Evolutionary conservation across 2,113 vertebrate species (phyloP), one percentile per base, ranked within the genome.

Genomic region (Urocitellus parryii): DNA sequence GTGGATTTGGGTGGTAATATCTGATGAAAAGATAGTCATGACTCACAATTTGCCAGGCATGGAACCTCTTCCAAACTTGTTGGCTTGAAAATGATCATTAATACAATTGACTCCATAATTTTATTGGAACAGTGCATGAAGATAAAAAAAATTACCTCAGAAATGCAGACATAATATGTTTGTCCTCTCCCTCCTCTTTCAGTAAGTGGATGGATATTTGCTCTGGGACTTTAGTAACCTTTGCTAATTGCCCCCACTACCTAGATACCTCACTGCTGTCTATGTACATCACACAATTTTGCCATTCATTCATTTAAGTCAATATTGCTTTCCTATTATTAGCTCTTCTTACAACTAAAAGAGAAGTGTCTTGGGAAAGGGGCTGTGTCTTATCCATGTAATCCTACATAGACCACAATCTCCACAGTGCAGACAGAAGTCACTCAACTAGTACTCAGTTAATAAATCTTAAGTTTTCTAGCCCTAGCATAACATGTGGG

Each of bases 381-480:
- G 51, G 5, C 22, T 56, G 5, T 63, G 18, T 90, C 32, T 74
- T 92, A 78, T 56, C 45, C 18, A 2, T 56, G 45, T 63, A 85
- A 92, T 82, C 1, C 34, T 79, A 2, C 25, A 11, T 68, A 73
- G 61, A 74, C 3, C 22, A 56, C 12, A 67, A 5, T 80, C 32
- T 93, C 65, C 79, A 61, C 2, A 45, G 20, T 72, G 20, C 9
- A 20, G 22, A 5, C n/a, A 95, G 90, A 91, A 93, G 8, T 51
- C 10, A 51, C 3, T 61, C 53, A 89, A 39, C 34, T 70, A 39
- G 56, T 53, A 45, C 4, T 87, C 91, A n/a, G 51, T 39, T 77
- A 81, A 82, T 68, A 77, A 63, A 90, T 84, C 22, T 83, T 87
- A 77, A 80, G 29, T 56, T 83, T 76, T 86, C 27, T 58, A 92